phyloP scores from a whole-genome alignment of 1,140 invertebrate genomes.

The Drosophila nikananu region DNA sequence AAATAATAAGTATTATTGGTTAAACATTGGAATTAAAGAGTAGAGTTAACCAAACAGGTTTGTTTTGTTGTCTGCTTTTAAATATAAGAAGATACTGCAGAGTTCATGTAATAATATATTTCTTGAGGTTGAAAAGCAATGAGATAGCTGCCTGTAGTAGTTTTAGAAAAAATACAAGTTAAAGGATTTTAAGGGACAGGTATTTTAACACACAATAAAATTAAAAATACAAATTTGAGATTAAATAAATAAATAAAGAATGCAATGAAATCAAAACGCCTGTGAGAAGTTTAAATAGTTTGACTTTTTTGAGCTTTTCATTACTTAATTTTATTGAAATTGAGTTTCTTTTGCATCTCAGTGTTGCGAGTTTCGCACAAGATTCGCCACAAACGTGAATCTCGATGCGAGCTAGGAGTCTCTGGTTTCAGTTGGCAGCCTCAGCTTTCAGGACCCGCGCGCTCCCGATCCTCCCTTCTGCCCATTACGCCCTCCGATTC shows the following conservation, averaged over 20 bases:
- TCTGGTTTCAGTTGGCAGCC: constrained; percentile 35
- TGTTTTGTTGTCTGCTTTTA: background rate
- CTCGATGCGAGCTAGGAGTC: constrained; percentile 35
- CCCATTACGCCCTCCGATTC: constrained; percentile 4
- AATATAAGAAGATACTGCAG: background rate
- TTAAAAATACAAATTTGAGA: too few species aligned
- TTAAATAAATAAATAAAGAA: too few species aligned
- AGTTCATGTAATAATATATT: background rate
- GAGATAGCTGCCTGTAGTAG: background rate
- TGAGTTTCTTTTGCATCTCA: background rate
- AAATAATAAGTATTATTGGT: background rate
- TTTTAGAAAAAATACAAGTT: background rate
- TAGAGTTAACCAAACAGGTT: background rate
- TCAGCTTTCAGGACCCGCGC: constrained; percentile 12
- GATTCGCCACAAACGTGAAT: constrained; percentile 71
- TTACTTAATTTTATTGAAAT: background rate
- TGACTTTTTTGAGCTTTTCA: background rate
- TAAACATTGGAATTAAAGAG: too few species aligned
- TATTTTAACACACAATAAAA: too few species aligned
- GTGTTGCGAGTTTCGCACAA: constrained; percentile 32
- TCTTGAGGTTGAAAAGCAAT: background rate
- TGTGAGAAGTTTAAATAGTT: background rate
- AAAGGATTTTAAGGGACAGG: background rate
- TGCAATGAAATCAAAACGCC: too few species aligned
- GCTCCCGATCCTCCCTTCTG: background rate